These are phyloP conservation scores for Pilophorus perplexus DNA, from an alignment of 2,888 invertebrate species.

Conservation along the genomic window DNA sequence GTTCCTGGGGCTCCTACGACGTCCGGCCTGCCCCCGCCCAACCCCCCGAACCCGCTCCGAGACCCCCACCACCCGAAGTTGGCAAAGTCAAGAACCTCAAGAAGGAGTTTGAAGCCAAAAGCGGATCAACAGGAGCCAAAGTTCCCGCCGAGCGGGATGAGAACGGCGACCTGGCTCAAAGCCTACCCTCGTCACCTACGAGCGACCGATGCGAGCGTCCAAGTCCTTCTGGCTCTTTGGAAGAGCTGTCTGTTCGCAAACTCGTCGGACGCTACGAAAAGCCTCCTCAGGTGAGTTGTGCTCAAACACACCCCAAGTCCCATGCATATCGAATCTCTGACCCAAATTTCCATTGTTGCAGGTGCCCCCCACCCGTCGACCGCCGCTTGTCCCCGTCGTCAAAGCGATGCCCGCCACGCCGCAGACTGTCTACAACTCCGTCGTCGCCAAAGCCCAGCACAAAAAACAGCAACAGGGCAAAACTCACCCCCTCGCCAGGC, in stretches of 20 bases:
- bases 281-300: slow-evolving; percentile 42
- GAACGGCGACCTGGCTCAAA: slow-evolving; percentile 52
- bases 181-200: slow-evolving; percentile 65
- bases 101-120: slow-evolving; percentile 82
- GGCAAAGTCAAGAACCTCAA: slow-evolving; percentile 77
- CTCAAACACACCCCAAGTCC: slow-evolving; percentile 32
- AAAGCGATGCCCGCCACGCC: slow-evolving; percentile 52
- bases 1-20: slow-evolving; percentile 72
- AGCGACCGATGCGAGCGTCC: slow-evolving; percentile 57
- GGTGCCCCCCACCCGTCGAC: slow-evolving; percentile 41
- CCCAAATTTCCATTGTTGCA: neutral
- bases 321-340: slow-evolving; percentile 50
- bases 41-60: neutral
- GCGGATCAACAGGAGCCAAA: slow-evolving; percentile 33
- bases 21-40: slow-evolving; percentile 53
- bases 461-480: slow-evolving; percentile 87
- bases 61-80: slow-evolving; percentile 56
- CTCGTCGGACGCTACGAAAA: slow-evolving; percentile 74
- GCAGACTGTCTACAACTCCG: slow-evolving; percentile 64
- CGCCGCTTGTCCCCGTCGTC: slow-evolving; percentile 48
- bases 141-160: slow-evolving; percentile 50
- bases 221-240: slow-evolving; percentile 54
- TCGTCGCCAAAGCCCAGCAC: slow-evolving; percentile 68
- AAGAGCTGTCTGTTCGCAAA: slow-evolving; percentile 70
- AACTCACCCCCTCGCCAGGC: slow-evolving; percentile 85